A percentile compares a stretch with the other conserved stretches of the same genome.
These are phyloP conservation scores for Garra rufa DNA, from an alignment of 2,113 vertebrate genomes.

Conservation along the genomic window DNA sequence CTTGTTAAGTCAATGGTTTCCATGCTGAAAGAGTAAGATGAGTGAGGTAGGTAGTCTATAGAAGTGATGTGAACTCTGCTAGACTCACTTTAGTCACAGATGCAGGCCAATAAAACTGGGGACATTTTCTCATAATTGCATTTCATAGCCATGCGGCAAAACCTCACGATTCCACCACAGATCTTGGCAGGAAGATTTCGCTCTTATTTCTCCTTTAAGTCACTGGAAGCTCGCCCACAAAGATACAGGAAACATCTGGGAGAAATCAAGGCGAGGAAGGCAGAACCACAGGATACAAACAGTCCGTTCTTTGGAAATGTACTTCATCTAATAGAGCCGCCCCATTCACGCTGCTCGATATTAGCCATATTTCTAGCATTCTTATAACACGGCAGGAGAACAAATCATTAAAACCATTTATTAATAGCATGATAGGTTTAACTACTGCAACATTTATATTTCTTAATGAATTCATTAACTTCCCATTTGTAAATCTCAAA, in stretches of 20 bases:
- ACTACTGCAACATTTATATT: neutral
- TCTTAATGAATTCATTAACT: neutral
- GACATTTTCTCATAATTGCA: constrained; percentile 67
- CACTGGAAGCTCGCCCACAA: constrained; percentile 54
- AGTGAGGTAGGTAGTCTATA: neutral
- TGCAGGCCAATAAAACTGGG: constrained; percentile 59
- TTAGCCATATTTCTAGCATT: neutral
- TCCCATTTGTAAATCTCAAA: neutral
- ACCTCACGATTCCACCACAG: constrained; percentile 60
- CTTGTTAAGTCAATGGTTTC: neutral
- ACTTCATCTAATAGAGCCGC: constrained; percentile 50
- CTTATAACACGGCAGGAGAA: neutral
- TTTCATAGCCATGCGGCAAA: constrained; percentile 51
- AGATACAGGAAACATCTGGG: constrained; percentile 84
- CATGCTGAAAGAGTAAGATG: too few relatives aligned
- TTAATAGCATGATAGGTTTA: neutral
- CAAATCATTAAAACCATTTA: neutral
- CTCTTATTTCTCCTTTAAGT: constrained; percentile 66
- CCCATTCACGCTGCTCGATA: constrained; percentile 19
- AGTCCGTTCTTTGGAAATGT: constrained; percentile 55
- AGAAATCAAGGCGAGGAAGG: constrained; percentile 72
- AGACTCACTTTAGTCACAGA: constrained; percentile 40
- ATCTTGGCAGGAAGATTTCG: constrained; percentile 63
- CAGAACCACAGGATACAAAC: constrained; percentile 75
- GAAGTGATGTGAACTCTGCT: constrained; percentile 19